Conservation (phyloP, 2,113 vertebrate genomes). For the Vanacampus margaritifer region DNA sequence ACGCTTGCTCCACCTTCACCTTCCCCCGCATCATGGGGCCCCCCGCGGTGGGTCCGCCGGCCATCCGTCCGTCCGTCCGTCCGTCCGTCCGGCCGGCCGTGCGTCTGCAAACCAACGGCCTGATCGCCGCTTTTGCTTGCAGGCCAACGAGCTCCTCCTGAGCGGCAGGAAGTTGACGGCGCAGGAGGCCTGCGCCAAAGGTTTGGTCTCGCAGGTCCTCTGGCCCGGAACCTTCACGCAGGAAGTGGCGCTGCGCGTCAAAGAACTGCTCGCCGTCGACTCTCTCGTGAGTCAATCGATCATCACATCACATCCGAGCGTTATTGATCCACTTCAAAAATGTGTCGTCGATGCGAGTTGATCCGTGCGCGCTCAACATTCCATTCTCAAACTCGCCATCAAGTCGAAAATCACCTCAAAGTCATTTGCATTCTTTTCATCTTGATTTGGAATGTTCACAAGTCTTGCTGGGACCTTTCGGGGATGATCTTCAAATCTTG, state of each 20-base stretch:
- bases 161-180: constrained; percentile 94
- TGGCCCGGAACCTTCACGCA: constrained; percentile 96
- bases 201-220: constrained; percentile 95
- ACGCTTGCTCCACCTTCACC: constrained; percentile 90
- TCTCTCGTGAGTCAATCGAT: constrained; percentile 86
- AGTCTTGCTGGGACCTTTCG: too few species aligned
- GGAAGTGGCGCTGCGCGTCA: constrained; percentile 95
- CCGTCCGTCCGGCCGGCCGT: too few species aligned
- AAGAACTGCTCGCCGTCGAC: constrained; percentile 89
- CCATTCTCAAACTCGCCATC: too few species aligned
- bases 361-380: too few species aligned
- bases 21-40: constrained; percentile 95
- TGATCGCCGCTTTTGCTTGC: not conserved
- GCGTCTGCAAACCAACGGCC: too few species aligned
- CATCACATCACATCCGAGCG: too few species aligned
- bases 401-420: too few species aligned
- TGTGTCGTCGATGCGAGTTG: too few species aligned
- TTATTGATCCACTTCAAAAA: too few species aligned
- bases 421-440: too few species aligned
- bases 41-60: constrained; percentile 83
- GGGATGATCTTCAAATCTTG: too few species aligned
- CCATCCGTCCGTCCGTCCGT: not conserved
- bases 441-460: too few species aligned
- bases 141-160: constrained; percentile 98
- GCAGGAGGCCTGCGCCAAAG: constrained; percentile 94